Conservation (phyloP, 2,797 vertebrate species). For the Anolis apletophallus region DNA sequence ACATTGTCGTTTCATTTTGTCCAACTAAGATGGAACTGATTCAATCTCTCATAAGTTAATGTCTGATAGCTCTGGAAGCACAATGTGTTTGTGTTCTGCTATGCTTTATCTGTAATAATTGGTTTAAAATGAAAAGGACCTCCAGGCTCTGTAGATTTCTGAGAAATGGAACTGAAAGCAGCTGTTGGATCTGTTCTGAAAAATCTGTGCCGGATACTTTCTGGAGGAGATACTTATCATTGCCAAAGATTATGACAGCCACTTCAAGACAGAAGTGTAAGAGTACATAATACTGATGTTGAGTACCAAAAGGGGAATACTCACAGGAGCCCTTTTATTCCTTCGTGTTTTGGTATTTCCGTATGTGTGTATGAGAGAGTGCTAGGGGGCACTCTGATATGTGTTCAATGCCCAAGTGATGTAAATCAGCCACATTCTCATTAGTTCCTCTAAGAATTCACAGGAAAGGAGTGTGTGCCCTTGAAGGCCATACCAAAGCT, state of each 20-base stretch:
- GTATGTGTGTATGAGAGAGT: not conserved
- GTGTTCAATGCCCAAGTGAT: not conserved
- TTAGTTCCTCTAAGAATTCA: not conserved
- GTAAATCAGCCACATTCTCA: not conserved
- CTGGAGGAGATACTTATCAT: conserved; percentile 4
- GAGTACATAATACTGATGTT: conserved; percentile 3
- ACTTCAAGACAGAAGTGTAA: not conserved
- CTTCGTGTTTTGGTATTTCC: not conserved
- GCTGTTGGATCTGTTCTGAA: conserved; percentile 12
- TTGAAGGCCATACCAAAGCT: not conserved
- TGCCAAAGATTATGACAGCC: not conserved
- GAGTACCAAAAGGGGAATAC: not conserved
- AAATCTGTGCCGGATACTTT: conserved; percentile 20
- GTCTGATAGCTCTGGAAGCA: conserved; percentile 34
- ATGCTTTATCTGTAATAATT: conserved; percentile 19
- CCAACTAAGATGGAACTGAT: conserved; percentile 37
- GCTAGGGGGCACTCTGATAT: not conserved
- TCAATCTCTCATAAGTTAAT: conserved; percentile 24
- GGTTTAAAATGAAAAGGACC: conserved; percentile 25
- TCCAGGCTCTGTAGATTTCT: conserved; percentile 31
- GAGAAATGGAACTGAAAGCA: conserved; percentile 38
- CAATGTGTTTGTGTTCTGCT: conserved; percentile 13
- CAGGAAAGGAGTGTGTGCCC: not conserved
- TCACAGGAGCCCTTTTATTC: not conserved
- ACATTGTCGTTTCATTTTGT: conserved; percentile 54